Base-by-base conservation (phyloP, 2,888 invertebrate genomes). In the Acleris emargana region DNA sequence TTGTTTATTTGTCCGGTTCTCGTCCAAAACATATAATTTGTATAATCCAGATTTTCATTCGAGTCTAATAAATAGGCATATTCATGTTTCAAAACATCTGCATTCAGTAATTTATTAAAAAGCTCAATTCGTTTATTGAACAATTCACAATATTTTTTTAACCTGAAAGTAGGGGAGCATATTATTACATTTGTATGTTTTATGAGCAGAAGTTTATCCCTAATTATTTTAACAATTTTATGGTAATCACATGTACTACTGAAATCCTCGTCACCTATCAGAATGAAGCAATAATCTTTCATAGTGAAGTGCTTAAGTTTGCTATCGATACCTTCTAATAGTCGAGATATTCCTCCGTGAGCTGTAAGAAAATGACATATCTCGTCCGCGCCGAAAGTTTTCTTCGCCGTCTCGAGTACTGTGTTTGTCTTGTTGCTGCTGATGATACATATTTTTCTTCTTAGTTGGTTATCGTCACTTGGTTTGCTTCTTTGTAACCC, bases 121-220 rank as follows among this genome's bases (percentile, higher is more conserved):
- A 51, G 16, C 13, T 51, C 51, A 25, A 51, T 51, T 51, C 51
- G 20, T 51, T 25, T 51, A 16, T 51, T 51, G 25, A 51, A 51
- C 25, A 51, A 13, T 3, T 11, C 2, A 22, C 25, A 11, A 22
- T 25, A 22, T 4, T 22, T 51, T 45, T 45, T 45, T 45, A 45
- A 11, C 22, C 4, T 51, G 22, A 51, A 22, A 18, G 51, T 51
- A 13, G 51, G 25, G 16, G 22, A 7, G 18, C 22, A 51, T 16
- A 51, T 22, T 16, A 51, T 22, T 25, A 51, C 16, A 25, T 51
- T 51, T 11, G 51, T 25, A 22, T 51, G 51, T 25, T 51, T 51
- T 13, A 51, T 25, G 13, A 3, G 13, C 13, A 16, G 20, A 18
- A 51, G 16, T 16, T 51, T 25, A 3, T 51, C 16, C 16, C 25